Evolutionary conservation across 2,113 vertebrate species (phyloP).

Genomic region (Laticauda laticaudata): DNA sequence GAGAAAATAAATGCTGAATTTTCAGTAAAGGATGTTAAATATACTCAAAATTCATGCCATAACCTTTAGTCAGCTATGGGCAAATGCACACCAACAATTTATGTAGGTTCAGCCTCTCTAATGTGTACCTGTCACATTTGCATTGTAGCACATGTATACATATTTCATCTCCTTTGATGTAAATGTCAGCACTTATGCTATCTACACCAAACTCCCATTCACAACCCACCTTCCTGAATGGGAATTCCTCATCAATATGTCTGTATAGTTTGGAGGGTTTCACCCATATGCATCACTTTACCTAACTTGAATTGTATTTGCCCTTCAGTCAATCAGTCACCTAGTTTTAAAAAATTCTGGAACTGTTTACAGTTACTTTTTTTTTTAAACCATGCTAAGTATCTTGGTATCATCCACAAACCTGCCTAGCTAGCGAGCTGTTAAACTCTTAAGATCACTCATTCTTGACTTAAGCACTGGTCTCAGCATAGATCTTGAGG

Average conservation of each 20-base stretch:
- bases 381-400: neutral
- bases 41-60: neutral
- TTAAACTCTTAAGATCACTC: neutral
- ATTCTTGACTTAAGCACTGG: neutral
- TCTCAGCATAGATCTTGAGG: neutral
- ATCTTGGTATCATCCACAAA: neutral
- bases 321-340: neutral
- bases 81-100: neutral
- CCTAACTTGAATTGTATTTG: neutral
- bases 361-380: neutral
- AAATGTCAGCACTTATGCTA: neutral
- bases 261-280: neutral
- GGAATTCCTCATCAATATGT: neutral
- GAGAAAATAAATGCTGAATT: slow-evolving; percentile 10
- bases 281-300: neutral
- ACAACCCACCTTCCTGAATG: neutral
- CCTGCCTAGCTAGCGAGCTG: neutral
- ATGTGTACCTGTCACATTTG: neutral
- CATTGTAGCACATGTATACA: neutral
- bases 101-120: neutral
- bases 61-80: neutral
- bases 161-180: neutral
- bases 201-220: neutral
- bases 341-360: neutral
- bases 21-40: slow-evolving; percentile 4